phyloP scores from a whole-genome alignment of 2,888 invertebrate species.

The Nemapogon koenigi region DNA sequence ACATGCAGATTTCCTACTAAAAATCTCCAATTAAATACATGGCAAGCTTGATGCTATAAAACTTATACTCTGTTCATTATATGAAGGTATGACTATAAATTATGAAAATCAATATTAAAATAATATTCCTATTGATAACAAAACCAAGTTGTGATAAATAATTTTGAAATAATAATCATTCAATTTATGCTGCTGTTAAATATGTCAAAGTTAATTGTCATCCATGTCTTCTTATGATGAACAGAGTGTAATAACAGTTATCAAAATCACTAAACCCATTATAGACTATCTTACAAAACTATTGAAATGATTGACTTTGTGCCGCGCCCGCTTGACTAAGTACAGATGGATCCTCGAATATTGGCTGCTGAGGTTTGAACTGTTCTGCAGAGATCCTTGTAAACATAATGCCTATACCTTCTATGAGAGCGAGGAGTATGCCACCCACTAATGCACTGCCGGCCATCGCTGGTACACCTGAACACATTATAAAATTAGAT shows the following conservation, averaged over 20 bases:
- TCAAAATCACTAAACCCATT: too few species aligned
- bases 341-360: slow-evolving; percentile 79
- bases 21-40: too few species aligned
- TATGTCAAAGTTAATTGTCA: too few species aligned
- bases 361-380: slow-evolving; percentile 83
- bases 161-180: background rate
- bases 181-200: too few species aligned
- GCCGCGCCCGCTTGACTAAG: slow-evolving; percentile 61
- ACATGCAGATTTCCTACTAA: too few species aligned
- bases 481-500: too few species aligned
- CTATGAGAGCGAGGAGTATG: slow-evolving; percentile 92
- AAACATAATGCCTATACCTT: slow-evolving; percentile 95
- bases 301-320: slow-evolving; percentile 39
- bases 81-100: too few species aligned
- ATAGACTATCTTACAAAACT: slow-evolving; percentile 22
- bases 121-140: background rate
- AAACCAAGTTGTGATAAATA: background rate
- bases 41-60: too few species aligned
- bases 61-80: too few species aligned
- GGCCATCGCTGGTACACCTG: slow-evolving; percentile 78
- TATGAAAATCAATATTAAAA: too few species aligned
- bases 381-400: slow-evolving; percentile 92
- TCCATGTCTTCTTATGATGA: too few species aligned
- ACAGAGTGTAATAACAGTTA: slow-evolving; percentile 18
- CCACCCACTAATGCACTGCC: slow-evolving; percentile 97